A percentile compares a stretch with the other conserved stretches of the same genome.
phyloP scores from a whole-genome alignment of 2,888 invertebrate genomes.

The Autographa pulchrina region DNA sequence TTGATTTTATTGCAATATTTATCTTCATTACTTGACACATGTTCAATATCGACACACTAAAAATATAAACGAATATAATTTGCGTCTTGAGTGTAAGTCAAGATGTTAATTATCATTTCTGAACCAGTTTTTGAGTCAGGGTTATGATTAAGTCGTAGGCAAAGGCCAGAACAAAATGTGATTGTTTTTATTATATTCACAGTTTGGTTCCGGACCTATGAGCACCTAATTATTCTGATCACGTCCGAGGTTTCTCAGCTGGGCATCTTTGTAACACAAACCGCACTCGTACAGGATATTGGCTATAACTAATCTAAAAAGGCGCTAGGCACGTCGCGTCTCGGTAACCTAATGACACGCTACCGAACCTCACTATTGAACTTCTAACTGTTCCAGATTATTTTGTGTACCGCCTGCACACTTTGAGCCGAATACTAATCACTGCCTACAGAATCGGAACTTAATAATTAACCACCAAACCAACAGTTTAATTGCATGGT shows the following conservation, averaged over 20 bases:
- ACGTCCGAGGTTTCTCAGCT: constrained; percentile 73
- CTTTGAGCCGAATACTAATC: constrained; percentile 28
- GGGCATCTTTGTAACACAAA: constrained; percentile 78
- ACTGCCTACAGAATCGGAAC: constrained; percentile 41
- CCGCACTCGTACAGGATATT: constrained; percentile 75
- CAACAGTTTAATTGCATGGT: constrained; percentile 58
- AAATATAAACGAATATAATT: constrained; percentile 13
- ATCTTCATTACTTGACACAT: neutral
- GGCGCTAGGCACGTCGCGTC: constrained; percentile 67
- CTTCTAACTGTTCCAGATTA: constrained; percentile 9
- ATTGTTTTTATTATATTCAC: constrained; percentile 54
- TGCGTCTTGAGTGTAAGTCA: constrained; percentile 17
- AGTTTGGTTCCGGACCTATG: constrained; percentile 58
- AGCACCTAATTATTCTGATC: constrained; percentile 67
- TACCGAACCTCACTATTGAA: constrained; percentile 37
- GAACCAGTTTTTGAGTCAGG: constrained; percentile 31
- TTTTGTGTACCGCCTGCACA: constrained; percentile 8
- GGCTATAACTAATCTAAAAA: constrained; percentile 76
- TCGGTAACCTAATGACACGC: constrained; percentile 78
- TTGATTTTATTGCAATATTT: constrained; percentile 7
- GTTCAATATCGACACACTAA: constrained; percentile 21
- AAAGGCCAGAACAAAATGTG: constrained; percentile 36
- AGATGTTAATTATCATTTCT: constrained; percentile 32
- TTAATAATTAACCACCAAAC: constrained; percentile 41
- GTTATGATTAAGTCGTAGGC: constrained; percentile 40